Conservation (phyloP, 2,797 vertebrate species). For the Rhinichthys osculus region DNA sequence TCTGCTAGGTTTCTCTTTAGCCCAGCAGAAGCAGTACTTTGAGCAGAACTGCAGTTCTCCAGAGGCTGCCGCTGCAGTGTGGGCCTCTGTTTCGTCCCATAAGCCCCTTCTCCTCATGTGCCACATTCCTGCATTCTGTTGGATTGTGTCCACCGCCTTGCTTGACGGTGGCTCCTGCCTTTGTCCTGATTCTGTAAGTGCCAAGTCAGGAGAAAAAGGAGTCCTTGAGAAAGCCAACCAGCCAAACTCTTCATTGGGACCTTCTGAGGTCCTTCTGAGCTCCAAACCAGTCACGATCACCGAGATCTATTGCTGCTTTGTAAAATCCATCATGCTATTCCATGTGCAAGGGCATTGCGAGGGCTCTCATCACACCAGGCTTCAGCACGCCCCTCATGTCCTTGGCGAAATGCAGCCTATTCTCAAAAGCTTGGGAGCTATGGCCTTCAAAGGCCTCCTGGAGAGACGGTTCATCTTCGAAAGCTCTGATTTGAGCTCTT, state of each 20-base stretch:
- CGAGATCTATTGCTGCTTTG: constrained; percentile 68
- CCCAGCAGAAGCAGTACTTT: constrained; percentile 66
- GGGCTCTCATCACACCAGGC: constrained; percentile 54
- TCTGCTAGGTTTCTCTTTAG: constrained; percentile 63
- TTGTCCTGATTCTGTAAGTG: constrained; percentile 11
- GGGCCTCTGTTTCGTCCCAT: constrained; percentile 60
- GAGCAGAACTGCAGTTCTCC: constrained; percentile 53
- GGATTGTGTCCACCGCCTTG: constrained; percentile 66
- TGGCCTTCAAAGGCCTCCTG: constrained; percentile 66
- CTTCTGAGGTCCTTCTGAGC: background rate
- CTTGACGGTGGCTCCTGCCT: constrained; percentile 51
- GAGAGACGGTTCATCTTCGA: constrained; percentile 68
- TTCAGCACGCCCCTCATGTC: constrained; percentile 63
- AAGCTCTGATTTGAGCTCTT: constrained; percentile 56
- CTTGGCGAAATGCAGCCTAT: constrained; percentile 51
- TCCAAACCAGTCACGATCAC: constrained; percentile 60
- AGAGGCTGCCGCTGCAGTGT: constrained; percentile 48
- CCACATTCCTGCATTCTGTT: constrained; percentile 69
- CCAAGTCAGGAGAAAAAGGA: background rate
- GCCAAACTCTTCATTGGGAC: background rate
- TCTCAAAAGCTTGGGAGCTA: constrained; percentile 60
- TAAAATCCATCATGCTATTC: constrained; percentile 66
- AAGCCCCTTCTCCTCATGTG: constrained; percentile 68
- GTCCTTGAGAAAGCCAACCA: background rate
- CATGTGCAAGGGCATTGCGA: constrained; percentile 59